Evolutionary conservation across 1,140 invertebrate genomes (phyloP), one percentile per base, ranked within the genome.

Genomic region (Onthophagus taurus): DNA sequence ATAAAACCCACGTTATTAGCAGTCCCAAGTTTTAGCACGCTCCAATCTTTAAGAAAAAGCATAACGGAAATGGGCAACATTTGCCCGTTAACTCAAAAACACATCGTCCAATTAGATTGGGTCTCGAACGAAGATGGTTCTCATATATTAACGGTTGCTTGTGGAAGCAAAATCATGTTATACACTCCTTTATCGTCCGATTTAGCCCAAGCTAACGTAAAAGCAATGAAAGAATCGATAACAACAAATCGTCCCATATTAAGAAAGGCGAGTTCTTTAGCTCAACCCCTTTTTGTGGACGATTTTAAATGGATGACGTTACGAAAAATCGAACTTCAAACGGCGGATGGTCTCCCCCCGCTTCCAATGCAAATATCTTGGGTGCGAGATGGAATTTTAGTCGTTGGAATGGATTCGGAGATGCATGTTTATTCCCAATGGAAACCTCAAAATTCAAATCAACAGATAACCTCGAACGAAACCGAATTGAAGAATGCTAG

Each of bases 341-440:
- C 95, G 0, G 95, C 92, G 0, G 96, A 99, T 63, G 92, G 93
- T 0, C 64, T 99, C 29, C 89, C 92, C 20, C 92, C 96, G 0
- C 63, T 99, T 11, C 96, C 96, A 0, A 97, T 98, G 85, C 91
- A 97, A 61, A 88, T 97, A 49, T 95, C 90, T 0, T 99, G 96
- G 96, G 94, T 97, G 1, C 75, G 95, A 20, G 93, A 97, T 58
- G 96, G 96, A 3, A 93, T 99, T 49, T 70, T 99, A 3, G 90
- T 99, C 0, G 92, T 98, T 4, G 96, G 94, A 16, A 97, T 99
- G 93, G 92, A 97, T 60, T 98, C 93, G 20, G 96, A 99, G 66
- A 97, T 99, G 91, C 92, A 98, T 57, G 92, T 98, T 0, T 99
- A 97, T 61, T 95, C 92, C 0, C 96, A 99, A 63, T 99, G 96